Evolutionary conservation across 2,113 vertebrate species (phyloP).

Genomic region (Gymnorhina tibicen): DNA sequence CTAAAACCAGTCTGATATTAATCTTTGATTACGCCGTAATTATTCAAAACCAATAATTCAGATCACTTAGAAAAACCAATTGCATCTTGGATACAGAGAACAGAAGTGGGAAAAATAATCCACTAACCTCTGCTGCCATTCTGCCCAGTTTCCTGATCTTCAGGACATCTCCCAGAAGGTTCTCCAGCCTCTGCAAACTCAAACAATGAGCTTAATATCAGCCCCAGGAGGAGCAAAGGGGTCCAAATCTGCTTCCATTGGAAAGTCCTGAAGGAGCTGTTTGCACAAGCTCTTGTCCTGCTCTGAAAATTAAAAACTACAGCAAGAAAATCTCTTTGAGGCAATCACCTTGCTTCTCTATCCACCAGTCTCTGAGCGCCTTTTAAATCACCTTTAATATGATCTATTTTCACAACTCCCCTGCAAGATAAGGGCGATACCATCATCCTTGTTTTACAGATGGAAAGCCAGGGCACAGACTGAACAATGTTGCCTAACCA

Average conservation of each 20-base stretch:
- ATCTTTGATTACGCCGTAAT: neutral
- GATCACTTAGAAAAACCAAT: neutral
- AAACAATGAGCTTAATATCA: neutral
- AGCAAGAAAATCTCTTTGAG: neutral
- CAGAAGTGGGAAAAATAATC: neutral
- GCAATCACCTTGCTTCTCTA: neutral
- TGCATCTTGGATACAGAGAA: neutral
- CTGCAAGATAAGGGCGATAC: neutral
- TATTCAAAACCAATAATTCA: neutral
- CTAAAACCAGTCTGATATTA: neutral
- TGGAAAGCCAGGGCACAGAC: neutral
- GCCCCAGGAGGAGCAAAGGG: neutral
- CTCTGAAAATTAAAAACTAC: neutral
- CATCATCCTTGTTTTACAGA: constrained; percentile 17
- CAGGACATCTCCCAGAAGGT: neutral
- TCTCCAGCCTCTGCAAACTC: neutral
- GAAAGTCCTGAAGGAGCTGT: neutral
- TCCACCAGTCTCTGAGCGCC: neutral
- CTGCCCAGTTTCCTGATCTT: neutral
- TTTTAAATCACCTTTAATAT: constrained; percentile 39
- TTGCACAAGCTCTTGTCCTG: neutral
- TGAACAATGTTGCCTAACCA: neutral
- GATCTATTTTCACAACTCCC: neutral
- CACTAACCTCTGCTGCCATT: fast-evolving
- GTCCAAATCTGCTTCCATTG: neutral